Evolutionary conservation across 2,888 invertebrate species (phyloP), one percentile per base, ranked within the genome.

Genomic region (Heliconius ismenius): DNA sequence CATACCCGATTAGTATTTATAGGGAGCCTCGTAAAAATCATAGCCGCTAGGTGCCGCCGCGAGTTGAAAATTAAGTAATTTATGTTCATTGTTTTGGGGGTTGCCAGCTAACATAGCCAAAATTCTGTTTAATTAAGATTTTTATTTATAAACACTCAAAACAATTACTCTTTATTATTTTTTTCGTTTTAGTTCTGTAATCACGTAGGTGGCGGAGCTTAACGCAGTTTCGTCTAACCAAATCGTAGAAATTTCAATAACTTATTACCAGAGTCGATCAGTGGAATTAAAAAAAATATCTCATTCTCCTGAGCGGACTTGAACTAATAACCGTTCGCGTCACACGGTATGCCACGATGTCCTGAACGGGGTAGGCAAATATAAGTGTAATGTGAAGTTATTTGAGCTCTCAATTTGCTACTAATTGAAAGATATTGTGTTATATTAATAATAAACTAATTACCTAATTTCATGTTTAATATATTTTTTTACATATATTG

Each of bases 51-150:
- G 82, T 81, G 82, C 81, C 72, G 81, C 81, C 75, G 76, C 58
- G 72, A 63, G 63, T 21, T 36, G 83, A 82, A 85, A 86, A 87
- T 87, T 86, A 86, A 86, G 86, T 86, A 85, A 85, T 87, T 87
- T 85, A 87, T 84, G 86, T 84, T 87, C 83, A 86, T 86, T 82
- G 85, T 84, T 73, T 78, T 74, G 63, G 79, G 65, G 78, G 74
- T 76, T 69, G 76, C 49, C 64, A 76, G 73, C 64, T 58, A 60
- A 69, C 69, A 26, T 72, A 26, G 64, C 76, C 36, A 39, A 62
- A 39, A 67, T 39, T 39, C 13, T 24, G 36, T 67, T 67, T 69
- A 28, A 54, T 28, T 69, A 28, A 28, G 6, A 54, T 69, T 49
- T 69, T 69, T 21, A 69, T 28, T 67, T 67, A 67, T 67, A 11